Base-by-base conservation (phyloP, 2,888 invertebrate genomes). In the Hecatera dysodea region DNA sequence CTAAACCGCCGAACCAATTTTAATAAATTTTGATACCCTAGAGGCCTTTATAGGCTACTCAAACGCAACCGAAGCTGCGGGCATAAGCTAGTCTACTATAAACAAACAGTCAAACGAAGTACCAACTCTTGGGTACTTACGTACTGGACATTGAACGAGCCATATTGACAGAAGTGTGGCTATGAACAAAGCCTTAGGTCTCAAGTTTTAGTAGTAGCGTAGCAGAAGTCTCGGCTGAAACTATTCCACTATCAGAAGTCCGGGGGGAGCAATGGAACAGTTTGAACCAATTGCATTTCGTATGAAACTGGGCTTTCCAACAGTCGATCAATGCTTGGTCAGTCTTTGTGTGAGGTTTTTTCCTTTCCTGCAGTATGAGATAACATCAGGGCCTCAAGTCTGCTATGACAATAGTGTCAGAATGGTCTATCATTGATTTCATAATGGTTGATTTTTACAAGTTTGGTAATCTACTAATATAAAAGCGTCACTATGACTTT, bases 181-280 rank as follows among this genome's bases (percentile, higher is more conserved):
- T 24, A 11, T n/a, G 17, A 22, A 27, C 61, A 22, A 62, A 46
- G 44, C 19, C 36, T 46, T 46, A n/a, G n/a, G 29, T 29, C 39
- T 17, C 24, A 52, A 44, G 59, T 17, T 53, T 67, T n/a, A 50
- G 67, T 50, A 39, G 33, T 15, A 61, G 17, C 39, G n/a, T 24
- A 8, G 63, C 55, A 42, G 11, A 44, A 71, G 36, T 53, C 24
- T 55, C 24, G 9, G 2, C 24, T n/a, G 5, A 57, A 57, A 63
- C 72, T 66, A 72, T 72, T 59, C 17, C 44, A 46, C 57, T 59
- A 52, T 53, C n/a, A 39, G 57, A 55, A 71, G 17, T 48, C n/a
- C 17, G 22, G 19, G 33, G 27, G 15, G 19, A 52, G 36, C 62
- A 17, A 39, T 9, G 2, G n/a, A 2, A 1, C 17, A 63, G 46